Evolutionary conservation across 2,888 invertebrate species (phyloP).

Genomic region (Drosophila eohydei): DNA sequence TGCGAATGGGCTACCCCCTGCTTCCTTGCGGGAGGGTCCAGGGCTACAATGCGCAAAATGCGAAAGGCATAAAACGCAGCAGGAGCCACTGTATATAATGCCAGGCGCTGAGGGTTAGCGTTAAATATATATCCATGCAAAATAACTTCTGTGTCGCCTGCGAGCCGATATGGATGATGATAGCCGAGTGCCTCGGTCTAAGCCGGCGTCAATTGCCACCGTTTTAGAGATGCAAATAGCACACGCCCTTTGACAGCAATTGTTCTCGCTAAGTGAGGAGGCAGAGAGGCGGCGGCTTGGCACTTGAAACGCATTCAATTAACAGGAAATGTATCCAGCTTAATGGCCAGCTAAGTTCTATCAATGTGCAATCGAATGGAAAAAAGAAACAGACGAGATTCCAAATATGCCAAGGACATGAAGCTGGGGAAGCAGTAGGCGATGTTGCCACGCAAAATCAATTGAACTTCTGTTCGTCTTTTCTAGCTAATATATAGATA

Average conservation of each 20-base stretch:
- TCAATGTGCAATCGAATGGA: constrained; percentile 46
- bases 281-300: not conserved
- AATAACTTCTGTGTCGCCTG: constrained; percentile 33
- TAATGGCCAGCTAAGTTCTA: constrained; percentile 19
- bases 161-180: constrained; percentile 44
- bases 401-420: not conserved
- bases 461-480: not conserved
- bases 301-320: constrained; percentile 47
- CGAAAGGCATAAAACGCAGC: constrained; percentile 70
- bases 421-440: not conserved
- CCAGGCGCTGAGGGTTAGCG: constrained; percentile 33
- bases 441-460: not conserved
- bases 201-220: constrained; percentile 55
- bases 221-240: constrained; percentile 54
- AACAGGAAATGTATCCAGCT: constrained; percentile 47
- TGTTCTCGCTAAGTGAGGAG: constrained; percentile 21
- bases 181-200: constrained; percentile 26
- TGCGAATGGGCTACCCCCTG: constrained; percentile 2
- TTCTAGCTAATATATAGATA: too few relatives aligned
- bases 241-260: constrained; percentile 52
- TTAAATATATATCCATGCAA: constrained; percentile 14
- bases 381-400: constrained; percentile 19
- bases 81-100: constrained; percentile 71
- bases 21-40: not conserved
- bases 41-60: constrained; percentile 18